Evolutionary conservation across 2,888 invertebrate genomes (phyloP).

Genomic region (Elmis aenea): DNA sequence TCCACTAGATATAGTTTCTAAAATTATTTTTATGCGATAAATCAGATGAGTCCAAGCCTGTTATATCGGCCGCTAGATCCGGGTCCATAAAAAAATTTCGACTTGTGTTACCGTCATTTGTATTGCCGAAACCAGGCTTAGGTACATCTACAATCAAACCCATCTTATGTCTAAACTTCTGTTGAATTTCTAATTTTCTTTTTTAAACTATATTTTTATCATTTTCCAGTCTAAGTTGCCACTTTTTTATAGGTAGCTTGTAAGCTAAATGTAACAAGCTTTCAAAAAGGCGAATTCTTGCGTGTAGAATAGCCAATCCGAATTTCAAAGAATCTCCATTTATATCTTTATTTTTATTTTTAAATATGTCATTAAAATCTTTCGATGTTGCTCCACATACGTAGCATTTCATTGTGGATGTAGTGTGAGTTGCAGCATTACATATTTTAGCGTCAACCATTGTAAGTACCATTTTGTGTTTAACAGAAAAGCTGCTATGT

Average conservation of each 20-base stretch:
- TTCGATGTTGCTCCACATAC: conserved; percentile 19
- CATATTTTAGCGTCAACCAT: conserved; percentile 25
- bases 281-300: conserved; percentile 31
- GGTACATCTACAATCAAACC: conserved; percentile 32
- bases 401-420: conserved; percentile 20
- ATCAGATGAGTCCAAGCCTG: conserved; percentile 12
- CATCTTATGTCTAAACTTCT: conserved; percentile 21
- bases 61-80: conserved; percentile 16
- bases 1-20: conserved; percentile 5
- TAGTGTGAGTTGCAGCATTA: conserved; percentile 19
- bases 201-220: conserved; percentile 9
- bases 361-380: conserved; percentile 19
- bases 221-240: conserved; percentile 22
- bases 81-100: conserved; percentile 26
- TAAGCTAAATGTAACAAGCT: conserved; percentile 34
- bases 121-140: conserved; percentile 30
- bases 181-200: conserved; percentile 11
- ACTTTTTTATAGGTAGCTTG: conserved; percentile 31
- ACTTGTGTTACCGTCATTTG: conserved; percentile 32
- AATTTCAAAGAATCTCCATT: conserved; percentile 25
- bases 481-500: conserved; percentile 1
- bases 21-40: conserved; percentile 3
- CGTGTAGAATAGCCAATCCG: conserved; percentile 30
- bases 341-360: no score
- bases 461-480: conserved; percentile 8